Evolutionary conservation across 2,113 vertebrate genomes (phyloP).

Genomic region (Gnathonemus echidnorhynchus): DNA sequence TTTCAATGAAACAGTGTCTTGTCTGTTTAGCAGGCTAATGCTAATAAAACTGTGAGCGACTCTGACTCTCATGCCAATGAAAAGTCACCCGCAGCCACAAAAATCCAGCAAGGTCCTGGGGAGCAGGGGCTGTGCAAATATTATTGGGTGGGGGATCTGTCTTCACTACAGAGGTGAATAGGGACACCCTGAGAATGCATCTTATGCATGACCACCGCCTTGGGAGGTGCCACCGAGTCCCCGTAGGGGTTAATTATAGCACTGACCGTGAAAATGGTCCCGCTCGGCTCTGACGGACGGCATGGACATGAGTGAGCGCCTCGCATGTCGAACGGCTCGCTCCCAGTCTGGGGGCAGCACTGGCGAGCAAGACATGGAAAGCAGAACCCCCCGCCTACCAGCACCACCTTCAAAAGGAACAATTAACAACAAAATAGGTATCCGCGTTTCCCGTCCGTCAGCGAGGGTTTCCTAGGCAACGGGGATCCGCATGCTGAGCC

Average conservation of each 20-base stretch:
- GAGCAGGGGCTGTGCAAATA: neutral
- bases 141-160: neutral
- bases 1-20: neutral
- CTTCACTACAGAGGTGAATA: neutral
- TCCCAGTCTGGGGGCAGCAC: too few relatives aligned
- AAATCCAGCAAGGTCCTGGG: neutral
- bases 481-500: neutral
- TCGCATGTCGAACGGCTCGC: neutral
- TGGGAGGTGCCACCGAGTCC: neutral
- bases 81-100: neutral
- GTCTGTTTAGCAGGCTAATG: neutral
- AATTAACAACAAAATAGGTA: slow-evolving; percentile 16
- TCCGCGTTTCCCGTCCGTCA: neutral
- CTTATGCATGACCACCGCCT: neutral
- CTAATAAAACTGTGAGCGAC: neutral
- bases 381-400: neutral
- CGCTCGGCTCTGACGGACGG: neutral
- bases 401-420: neutral
- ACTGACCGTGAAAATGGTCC: neutral
- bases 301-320: neutral
- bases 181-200: neutral
- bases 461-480: neutral
- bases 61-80: neutral
- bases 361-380: neutral
- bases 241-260: slow-evolving; percentile 1